Evolutionary conservation across 2,113 vertebrate species (phyloP).

Genomic region (Mastomys natalensis): DNA sequence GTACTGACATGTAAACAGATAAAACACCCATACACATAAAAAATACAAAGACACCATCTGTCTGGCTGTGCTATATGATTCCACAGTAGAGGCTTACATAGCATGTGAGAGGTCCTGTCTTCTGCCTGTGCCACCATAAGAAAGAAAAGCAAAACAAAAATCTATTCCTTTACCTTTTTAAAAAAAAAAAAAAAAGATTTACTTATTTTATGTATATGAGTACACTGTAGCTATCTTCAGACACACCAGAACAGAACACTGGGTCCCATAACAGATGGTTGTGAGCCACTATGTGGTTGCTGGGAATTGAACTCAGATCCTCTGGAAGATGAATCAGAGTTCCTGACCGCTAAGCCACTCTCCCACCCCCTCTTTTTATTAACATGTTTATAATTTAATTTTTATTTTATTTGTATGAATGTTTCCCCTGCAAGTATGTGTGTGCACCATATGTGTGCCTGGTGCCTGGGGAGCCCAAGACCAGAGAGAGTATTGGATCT

Average conservation of each 20-base stretch:
- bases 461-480: not conserved
- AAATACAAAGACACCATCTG: not conserved
- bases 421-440: not conserved
- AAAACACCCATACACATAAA: not conserved
- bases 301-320: too few relatives aligned
- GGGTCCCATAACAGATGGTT: too few relatives aligned
- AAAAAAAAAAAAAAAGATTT: too few relatives aligned
- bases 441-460: not conserved
- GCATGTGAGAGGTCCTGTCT: not conserved
- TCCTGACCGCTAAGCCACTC: too few relatives aligned
- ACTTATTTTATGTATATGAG: too few relatives aligned
- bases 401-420: not conserved
- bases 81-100: not conserved
- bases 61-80: not conserved
- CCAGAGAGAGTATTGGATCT: not conserved
- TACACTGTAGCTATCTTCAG: too few relatives aligned
- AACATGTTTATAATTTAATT: not conserved
- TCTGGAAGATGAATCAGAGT: too few relatives aligned
- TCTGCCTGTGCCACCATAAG: not conserved
- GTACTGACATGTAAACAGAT: not conserved
- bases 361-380: not conserved
- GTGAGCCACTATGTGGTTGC: too few relatives aligned
- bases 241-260: too few relatives aligned
- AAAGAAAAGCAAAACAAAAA: not conserved
- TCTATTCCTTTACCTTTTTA: not conserved